These are phyloP conservation scores for Danio tinwini DNA, from an alignment of 2,797 vertebrate genomes.

Conservation along the genomic window DNA sequence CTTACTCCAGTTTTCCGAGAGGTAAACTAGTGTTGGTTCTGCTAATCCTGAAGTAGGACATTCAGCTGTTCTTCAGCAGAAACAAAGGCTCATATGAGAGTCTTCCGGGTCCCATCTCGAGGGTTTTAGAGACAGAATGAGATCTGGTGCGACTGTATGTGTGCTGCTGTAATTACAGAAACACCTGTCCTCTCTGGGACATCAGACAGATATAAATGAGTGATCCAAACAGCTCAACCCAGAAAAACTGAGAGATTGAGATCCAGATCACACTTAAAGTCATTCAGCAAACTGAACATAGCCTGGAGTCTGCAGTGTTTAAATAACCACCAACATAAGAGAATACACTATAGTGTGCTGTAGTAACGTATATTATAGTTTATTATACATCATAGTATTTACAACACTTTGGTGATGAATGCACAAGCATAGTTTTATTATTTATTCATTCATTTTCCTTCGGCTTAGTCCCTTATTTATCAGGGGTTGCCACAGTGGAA, in stretches of 20 bases:
- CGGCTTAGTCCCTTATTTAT: too few species aligned
- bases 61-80: not conserved
- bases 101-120: not conserved
- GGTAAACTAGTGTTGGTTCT: not conserved
- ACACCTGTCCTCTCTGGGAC: slow-evolving; percentile 32
- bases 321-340: not conserved
- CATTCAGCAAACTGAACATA: not conserved
- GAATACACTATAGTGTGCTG: too few species aligned
- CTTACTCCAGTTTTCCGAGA: not conserved
- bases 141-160: slow-evolving; percentile 4
- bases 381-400: too few species aligned
- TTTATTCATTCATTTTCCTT: too few species aligned
- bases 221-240: not conserved
- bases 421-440: too few species aligned
- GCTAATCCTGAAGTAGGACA: slow-evolving; percentile 27
- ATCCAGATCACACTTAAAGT: not conserved
- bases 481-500: too few species aligned
- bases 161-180: slow-evolving; percentile 38
- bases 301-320: not conserved
- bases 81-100: not conserved
- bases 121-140: slow-evolving; percentile 9
- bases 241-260: not conserved
- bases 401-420: too few species aligned
- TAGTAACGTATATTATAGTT: too few species aligned
- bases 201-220: not conserved